Conservation (phyloP, 2,888 invertebrate genomes). For the Thelaira solivaga region DNA sequence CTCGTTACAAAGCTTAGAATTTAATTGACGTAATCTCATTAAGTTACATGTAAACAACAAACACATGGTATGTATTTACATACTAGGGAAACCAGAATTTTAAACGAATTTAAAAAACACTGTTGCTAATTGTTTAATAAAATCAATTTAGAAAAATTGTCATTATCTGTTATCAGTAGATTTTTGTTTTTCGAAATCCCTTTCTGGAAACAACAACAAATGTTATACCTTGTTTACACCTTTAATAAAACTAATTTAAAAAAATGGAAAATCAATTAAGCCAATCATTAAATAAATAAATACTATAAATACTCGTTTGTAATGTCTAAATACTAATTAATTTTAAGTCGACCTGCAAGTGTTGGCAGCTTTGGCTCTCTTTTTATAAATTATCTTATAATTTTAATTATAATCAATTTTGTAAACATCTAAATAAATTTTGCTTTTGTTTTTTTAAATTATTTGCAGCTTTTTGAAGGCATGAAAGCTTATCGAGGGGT, state of each 20-base stretch:
- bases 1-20: background rate
- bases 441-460: background rate
- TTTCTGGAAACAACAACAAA: background rate
- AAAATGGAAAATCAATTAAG: no score
- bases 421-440: slow-evolving; percentile 1
- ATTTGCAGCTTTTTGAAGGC: slow-evolving; percentile 94
- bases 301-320: no score
- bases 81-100: no score
- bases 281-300: no score
- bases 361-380: no score
- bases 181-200: background rate
- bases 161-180: slow-evolving; percentile 18
- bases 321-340: no score
- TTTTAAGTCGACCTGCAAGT: no score
- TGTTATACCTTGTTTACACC: slow-evolving; percentile 22
- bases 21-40: slow-evolving; percentile 31
- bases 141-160: slow-evolving; percentile 21
- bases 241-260: background rate
- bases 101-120: no score
- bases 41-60: background rate
- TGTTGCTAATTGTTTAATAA: slow-evolving; percentile 22
- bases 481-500: slow-evolving; percentile 97
- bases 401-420: no score
- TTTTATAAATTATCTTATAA: no score
- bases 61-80: background rate